These are phyloP conservation scores for Drosophila yakuba DNA, from an alignment of 1,140 invertebrate species.

Conservation along the genomic window DNA sequence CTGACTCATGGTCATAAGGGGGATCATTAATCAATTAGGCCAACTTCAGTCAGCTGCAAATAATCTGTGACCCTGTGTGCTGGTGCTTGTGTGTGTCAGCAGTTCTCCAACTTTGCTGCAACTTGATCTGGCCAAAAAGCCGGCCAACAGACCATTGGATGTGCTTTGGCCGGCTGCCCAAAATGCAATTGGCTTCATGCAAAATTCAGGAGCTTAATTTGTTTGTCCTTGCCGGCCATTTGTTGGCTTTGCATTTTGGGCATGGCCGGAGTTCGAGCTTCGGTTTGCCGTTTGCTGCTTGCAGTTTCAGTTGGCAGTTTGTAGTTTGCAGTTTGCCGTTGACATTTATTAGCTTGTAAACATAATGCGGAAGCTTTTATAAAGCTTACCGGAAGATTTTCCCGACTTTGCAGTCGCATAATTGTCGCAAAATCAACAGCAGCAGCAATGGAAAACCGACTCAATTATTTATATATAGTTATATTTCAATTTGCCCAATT, in stretches of 20 bases:
- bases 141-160: slow-evolving; percentile 7
- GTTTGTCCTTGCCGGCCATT: slow-evolving; percentile 60
- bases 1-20: slow-evolving; percentile 33
- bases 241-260: slow-evolving; percentile 53
- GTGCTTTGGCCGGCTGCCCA: slow-evolving; percentile 38
- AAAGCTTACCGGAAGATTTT: slow-evolving; percentile 58
- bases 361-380: slow-evolving; percentile 56
- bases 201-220: slow-evolving; percentile 70
- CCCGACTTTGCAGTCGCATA: slow-evolving; percentile 49
- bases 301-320: slow-evolving; percentile 29
- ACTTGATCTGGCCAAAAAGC: slow-evolving; percentile 39
- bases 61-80: slow-evolving; percentile 38
- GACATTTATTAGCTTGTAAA: slow-evolving; percentile 71
- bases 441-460: slow-evolving; percentile 13
- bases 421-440: slow-evolving; percentile 29
- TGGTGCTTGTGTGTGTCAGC: background rate
- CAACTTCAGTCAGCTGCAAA: slow-evolving; percentile 47
- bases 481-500: slow-evolving; percentile 61
- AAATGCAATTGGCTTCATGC: slow-evolving; percentile 62
- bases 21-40: slow-evolving; percentile 59
- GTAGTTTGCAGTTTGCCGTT: slow-evolving; percentile 32
- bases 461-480: slow-evolving; percentile 66
- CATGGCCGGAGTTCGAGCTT: slow-evolving; percentile 20
- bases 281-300: slow-evolving; percentile 19
- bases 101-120: slow-evolving; percentile 38